These are phyloP conservation scores for Dasypolia templi DNA, from an alignment of 2,888 invertebrate genomes.

Conservation along the genomic window DNA sequence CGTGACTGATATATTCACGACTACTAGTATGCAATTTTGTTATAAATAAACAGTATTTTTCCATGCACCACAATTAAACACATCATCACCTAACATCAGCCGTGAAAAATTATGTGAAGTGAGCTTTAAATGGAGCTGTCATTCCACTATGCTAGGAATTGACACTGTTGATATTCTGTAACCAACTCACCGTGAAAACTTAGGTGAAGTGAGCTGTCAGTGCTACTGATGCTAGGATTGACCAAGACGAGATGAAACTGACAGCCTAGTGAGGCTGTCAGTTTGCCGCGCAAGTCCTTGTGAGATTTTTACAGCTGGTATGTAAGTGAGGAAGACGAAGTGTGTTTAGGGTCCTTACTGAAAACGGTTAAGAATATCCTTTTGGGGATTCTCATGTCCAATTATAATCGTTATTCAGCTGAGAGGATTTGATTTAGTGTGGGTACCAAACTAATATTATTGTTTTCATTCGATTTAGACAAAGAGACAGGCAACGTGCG, in stretches of 20 bases:
- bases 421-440: background rate
- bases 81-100: no score
- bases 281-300: no score
- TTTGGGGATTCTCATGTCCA: background rate
- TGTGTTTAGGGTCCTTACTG: background rate
- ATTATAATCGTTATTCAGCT: background rate
- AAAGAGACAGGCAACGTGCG: constrained; percentile 92
- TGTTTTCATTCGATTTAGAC: constrained; percentile 86
- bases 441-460: background rate
- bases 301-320: background rate
- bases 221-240: no score
- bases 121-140: no score
- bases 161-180: background rate
- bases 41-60: background rate
- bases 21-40: background rate
- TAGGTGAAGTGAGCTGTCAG: no score
- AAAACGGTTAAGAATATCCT: background rate
- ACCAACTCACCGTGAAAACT: no score
- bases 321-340: background rate
- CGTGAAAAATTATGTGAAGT: background rate
- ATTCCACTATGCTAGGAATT: background rate
- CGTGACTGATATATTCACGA: constrained; percentile 13
- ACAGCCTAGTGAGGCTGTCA: no score
- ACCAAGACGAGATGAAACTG: no score
- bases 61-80: background rate